A percentile compares a stretch with the other conserved stretches of the same genome.
Evolutionary conservation across 2,113 vertebrate genomes (phyloP).

Genomic region (Asarcornis scutulata): DNA sequence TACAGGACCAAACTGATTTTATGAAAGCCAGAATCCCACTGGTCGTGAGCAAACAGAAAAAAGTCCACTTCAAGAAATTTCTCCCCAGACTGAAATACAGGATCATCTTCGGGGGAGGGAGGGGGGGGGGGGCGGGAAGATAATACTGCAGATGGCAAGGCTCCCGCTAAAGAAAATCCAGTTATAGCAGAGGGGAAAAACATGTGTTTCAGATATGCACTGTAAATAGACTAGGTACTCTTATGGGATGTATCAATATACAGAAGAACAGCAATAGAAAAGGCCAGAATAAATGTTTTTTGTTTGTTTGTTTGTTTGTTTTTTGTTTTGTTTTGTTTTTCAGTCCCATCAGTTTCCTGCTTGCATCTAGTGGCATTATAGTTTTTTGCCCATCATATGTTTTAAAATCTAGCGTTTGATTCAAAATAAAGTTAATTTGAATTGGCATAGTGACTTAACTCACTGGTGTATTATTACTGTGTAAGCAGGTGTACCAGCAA

Average conservation of each 20-base stretch:
- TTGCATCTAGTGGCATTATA: neutral
- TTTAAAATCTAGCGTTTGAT: slow-evolving; percentile 65
- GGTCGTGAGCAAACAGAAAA: neutral
- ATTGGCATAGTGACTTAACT: slow-evolving; percentile 78
- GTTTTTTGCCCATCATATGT: slow-evolving; percentile 18
- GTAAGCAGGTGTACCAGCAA: slow-evolving; percentile 81
- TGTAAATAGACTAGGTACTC: slow-evolving; percentile 55
- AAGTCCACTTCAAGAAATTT: neutral
- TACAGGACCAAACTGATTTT: neutral
- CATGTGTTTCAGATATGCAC: slow-evolving; percentile 60
- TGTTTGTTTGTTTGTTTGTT: too few species aligned
- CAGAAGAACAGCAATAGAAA: slow-evolving; percentile 41
- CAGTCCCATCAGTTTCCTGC: neutral
- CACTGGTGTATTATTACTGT: slow-evolving; percentile 78
- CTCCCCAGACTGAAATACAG: neutral
- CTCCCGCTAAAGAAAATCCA: slow-evolving; percentile 13
- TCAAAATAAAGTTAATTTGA: slow-evolving; percentile 81
- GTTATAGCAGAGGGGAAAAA: slow-evolving; percentile 56
- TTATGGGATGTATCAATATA: slow-evolving; percentile 43
- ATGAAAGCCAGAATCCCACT: neutral
- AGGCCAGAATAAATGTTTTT: neutral
- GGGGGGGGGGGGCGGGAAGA: too few species aligned
- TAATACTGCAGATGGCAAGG: slow-evolving; percentile 28
- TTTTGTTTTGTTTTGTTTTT: neutral
- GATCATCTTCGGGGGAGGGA: neutral